These are phyloP conservation scores for Holcopasites calliopsidis DNA, from an alignment of 1,140 invertebrate species.

Conservation along the genomic window DNA sequence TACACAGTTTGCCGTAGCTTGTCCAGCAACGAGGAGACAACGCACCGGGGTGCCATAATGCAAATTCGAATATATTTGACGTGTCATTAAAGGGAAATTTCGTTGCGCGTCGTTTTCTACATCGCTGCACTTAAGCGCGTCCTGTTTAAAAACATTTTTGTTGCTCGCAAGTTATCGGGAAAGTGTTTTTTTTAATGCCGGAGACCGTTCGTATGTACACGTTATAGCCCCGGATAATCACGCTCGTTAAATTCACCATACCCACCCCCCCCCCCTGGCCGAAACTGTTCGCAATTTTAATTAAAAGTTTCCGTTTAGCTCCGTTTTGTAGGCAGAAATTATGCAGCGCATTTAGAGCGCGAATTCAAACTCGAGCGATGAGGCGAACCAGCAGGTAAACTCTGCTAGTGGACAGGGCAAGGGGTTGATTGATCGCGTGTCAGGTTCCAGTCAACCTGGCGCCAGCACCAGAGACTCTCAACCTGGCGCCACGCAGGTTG, in stretches of 20 bases:
- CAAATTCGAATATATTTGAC: conserved; percentile 51
- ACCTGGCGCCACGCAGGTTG: conserved; percentile 42
- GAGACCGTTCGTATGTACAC: background rate
- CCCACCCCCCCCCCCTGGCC: conserved; percentile 8
- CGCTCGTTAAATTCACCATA: conserved; percentile 30
- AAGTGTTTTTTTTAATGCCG: background rate
- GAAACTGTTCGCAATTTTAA: conserved; percentile 37
- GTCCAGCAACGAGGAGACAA: conserved; percentile 17
- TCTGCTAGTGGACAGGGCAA: conserved; percentile 61
- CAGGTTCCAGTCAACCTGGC: conserved; percentile 77
- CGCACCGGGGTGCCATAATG: background rate
- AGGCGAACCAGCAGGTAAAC: conserved; percentile 64
- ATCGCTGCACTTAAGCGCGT: too few relatives aligned
- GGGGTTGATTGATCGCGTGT: conserved; percentile 78
- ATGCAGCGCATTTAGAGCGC: conserved; percentile 41
- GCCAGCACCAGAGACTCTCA: conserved; percentile 73
- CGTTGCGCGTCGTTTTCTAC: too few relatives aligned
- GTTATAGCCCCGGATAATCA: conserved; percentile 24
- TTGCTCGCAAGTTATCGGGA: background rate
- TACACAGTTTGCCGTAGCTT: conserved; percentile 49
- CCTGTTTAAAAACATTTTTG: background rate
- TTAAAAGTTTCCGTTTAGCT: conserved; percentile 42
- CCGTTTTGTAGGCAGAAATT: conserved; percentile 13
- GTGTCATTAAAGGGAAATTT: conserved; percentile 18
- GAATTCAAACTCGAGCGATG: conserved; percentile 52